Percentiles rank a stretch among this genome's conserved stretches.
Evolutionary conservation across 1,140 invertebrate genomes (phyloP).

Genomic region (Zaprionus taronus): DNA sequence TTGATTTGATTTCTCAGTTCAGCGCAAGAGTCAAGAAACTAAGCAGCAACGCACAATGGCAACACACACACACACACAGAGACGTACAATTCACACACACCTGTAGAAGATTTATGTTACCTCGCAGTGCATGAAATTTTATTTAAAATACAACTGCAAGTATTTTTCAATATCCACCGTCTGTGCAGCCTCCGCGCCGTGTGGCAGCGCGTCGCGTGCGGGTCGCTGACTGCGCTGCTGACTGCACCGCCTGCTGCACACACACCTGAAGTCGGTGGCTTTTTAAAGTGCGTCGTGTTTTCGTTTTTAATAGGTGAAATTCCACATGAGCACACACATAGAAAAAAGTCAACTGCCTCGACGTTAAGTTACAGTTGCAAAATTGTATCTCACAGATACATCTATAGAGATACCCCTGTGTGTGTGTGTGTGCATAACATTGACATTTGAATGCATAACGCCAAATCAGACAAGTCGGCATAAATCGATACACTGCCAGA

Average conservation of each 20-base stretch:
- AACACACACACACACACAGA: constrained; percentile 25
- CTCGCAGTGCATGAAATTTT: constrained; percentile 69
- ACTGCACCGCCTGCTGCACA: neutral
- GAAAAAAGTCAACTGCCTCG: constrained; percentile 62
- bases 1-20: constrained; percentile 78
- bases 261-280: constrained; percentile 56
- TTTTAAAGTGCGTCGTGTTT: constrained; percentile 72
- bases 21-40: constrained; percentile 40
- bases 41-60: constrained; percentile 67
- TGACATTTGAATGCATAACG: constrained; percentile 82
- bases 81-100: neutral
- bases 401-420: constrained; percentile 10
- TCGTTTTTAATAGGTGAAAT: constrained; percentile 77
- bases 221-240: neutral
- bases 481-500: constrained; percentile 65
- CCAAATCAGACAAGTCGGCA: constrained; percentile 26
- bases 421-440: constrained; percentile 68
- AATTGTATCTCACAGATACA: constrained; percentile 33
- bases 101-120: constrained; percentile 58
- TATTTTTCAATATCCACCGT: constrained; percentile 45
- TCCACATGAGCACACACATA: constrained; percentile 60
- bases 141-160: constrained; percentile 37
- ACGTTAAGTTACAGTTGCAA: constrained; percentile 21
- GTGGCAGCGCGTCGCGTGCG: constrained; percentile 12
- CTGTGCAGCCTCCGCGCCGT: constrained; percentile 19